These are phyloP conservation scores for Micromesistius poutassou DNA, from an alignment of 2,797 vertebrate species.

Conservation along the genomic window DNA sequence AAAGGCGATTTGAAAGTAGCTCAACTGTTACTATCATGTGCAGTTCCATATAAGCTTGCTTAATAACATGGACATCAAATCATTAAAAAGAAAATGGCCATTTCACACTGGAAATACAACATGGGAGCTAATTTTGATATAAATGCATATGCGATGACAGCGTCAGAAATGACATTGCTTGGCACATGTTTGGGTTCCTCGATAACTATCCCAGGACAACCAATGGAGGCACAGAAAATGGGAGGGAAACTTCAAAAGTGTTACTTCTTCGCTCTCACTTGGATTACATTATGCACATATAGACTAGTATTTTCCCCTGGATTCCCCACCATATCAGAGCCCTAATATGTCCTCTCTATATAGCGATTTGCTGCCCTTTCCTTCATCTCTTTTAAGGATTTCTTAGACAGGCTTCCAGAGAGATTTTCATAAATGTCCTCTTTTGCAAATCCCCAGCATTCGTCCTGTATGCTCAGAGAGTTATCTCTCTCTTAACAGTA, in stretches of 20 bases:
- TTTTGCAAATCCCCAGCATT: constrained; percentile 67
- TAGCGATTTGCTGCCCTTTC: constrained; percentile 63
- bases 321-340: constrained; percentile 62
- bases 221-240: constrained; percentile 34
- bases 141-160: constrained; percentile 27
- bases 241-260: constrained; percentile 45
- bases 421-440: constrained; percentile 71
- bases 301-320: constrained; percentile 62
- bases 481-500: constrained; percentile 65
- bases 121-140: constrained; percentile 47
- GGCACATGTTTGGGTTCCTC: constrained; percentile 42
- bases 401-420: constrained; percentile 62
- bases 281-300: constrained; percentile 73
- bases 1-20: too few relatives aligned
- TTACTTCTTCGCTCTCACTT: constrained; percentile 49
- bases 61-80: too few relatives aligned
- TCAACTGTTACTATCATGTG: too few relatives aligned
- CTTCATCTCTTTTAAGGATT: constrained; percentile 69
- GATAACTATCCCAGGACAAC: constrained; percentile 36
- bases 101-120: constrained; percentile 15
- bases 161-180: constrained; percentile 36
- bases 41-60: too few relatives aligned
- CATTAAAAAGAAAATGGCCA: too few relatives aligned
- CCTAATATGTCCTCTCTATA: constrained; percentile 56
- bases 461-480: constrained; percentile 45